Evolutionary conservation across 2,888 invertebrate species (phyloP).

Genomic region (Drosophila affinis): DNA sequence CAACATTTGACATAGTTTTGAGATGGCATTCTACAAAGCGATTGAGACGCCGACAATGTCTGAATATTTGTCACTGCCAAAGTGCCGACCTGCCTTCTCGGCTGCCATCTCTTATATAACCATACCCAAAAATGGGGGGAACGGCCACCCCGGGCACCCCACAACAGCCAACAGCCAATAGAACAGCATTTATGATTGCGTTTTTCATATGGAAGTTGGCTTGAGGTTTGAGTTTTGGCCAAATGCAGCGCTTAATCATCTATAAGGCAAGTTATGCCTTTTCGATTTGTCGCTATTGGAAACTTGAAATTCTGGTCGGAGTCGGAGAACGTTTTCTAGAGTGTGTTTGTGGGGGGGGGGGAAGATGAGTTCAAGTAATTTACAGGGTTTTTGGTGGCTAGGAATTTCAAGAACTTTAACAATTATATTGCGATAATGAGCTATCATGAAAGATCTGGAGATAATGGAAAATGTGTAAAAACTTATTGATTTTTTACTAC

Average conservation of each 20-base stretch:
- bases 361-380: constrained; percentile 5
- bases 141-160: neutral
- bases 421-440: neutral
- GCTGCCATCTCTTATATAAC: neutral
- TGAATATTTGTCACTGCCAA: constrained; percentile 37
- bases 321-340: constrained; percentile 5
- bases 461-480: neutral
- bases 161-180: constrained; percentile 4
- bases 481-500: neutral
- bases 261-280: constrained; percentile 21
- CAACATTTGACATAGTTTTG: constrained; percentile 24
- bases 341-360: neutral
- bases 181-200: constrained; percentile 1
- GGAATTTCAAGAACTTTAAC: neutral
- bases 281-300: neutral
- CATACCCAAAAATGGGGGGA: constrained; percentile 16
- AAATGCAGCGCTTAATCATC: constrained; percentile 25
- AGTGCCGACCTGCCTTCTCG: neutral
- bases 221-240: constrained; percentile 5
- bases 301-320: constrained; percentile 31
- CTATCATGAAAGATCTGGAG: neutral
- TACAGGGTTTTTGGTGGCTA: neutral
- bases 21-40: constrained; percentile 14
- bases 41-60: constrained; percentile 10
- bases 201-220: constrained; percentile 1